Base-by-base conservation (phyloP, 2,797 vertebrate species). In the Falco peregrinus region DNA sequence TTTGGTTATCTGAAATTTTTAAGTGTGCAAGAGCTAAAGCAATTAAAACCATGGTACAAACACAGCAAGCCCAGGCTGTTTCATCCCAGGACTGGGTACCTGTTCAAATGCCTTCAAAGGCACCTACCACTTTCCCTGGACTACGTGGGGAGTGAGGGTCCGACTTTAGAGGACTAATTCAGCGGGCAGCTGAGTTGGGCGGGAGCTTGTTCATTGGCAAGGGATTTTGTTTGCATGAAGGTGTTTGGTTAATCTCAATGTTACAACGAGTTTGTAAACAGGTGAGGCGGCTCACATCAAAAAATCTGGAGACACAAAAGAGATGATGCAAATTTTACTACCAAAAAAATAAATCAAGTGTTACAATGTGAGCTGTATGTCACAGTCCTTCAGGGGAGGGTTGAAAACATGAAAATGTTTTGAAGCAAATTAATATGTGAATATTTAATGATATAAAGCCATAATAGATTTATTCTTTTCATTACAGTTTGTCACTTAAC, bases 141-240 rank as follows among this genome's bases (percentile, higher is more conserved):
- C 53, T 76, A 13, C 8, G 8, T 41, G 17, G 28, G 28, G 18
- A 76, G 12, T 0, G 0, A 83, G 18, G 33, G 29, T 54, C 31
- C 83, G 20, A 59, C 13, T 67, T 31, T 9, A 75, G 37, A 24
- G n/a, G 21, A 50, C 13, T 29, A 56, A 60, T 31, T 50, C 60
- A 79, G 18, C 16, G 85, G 31, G 39, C 8, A 16, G 4, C 54
- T 57, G 56, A 33, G 29, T 9, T n/a, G 35, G n/a, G 37, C 70
- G 47, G 24, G 14, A 75, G 21, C 29, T 64, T 2, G 9, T 80
- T 61, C 0, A 0, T 3, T 61, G 24, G 5, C 19, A 19, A 85
- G n/a, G 26, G 82, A 79, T 39, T 56, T 33, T 1, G 0, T 56
- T 78, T 85, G 14, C 22, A 7, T 59, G 7, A 67, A 35, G 6